phyloP scores from a whole-genome alignment of 2,888 invertebrate genomes.

The Belgica antarctica region DNA sequence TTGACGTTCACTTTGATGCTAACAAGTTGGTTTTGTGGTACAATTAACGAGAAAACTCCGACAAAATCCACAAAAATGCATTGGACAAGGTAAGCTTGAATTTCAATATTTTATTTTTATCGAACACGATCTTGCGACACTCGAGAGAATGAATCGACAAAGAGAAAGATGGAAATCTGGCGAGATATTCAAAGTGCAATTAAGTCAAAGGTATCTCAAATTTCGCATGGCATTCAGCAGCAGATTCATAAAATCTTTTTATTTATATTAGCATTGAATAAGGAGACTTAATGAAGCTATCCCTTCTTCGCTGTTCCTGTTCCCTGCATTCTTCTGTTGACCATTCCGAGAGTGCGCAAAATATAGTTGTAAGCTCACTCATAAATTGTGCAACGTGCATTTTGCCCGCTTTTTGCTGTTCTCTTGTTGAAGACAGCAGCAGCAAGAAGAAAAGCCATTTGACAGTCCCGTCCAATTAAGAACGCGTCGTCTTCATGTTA shows the following conservation, averaged over 20 bases:
- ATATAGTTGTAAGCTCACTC: conserved; percentile 29
- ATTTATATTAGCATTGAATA: conserved; percentile 32
- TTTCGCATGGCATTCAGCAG: neutral
- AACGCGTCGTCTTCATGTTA: neutral
- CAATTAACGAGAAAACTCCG: neutral
- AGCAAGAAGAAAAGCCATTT: neutral
- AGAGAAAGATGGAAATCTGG: neutral
- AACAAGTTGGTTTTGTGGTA: neutral
- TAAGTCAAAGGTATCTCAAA: neutral
- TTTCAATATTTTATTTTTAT: conserved; percentile 8
- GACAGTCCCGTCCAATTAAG: neutral
- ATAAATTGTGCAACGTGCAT: conserved; percentile 40
- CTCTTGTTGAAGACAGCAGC: no score
- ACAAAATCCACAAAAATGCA: conserved; percentile 31
- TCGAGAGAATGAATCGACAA: neutral
- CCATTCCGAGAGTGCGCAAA: neutral
- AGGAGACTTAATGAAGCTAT: conserved; percentile 39
- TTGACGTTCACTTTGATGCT: neutral
- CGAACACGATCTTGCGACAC: neutral
- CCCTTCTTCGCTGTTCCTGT: neutral
- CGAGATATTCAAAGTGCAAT: no score
- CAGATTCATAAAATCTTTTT: neutral
- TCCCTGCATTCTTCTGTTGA: neutral
- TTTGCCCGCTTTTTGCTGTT: neutral
- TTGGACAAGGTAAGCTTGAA: conserved; percentile 39